These are phyloP conservation scores for Clostera curtula DNA, from an alignment of 2,888 invertebrate genomes.

Conservation along the genomic window DNA sequence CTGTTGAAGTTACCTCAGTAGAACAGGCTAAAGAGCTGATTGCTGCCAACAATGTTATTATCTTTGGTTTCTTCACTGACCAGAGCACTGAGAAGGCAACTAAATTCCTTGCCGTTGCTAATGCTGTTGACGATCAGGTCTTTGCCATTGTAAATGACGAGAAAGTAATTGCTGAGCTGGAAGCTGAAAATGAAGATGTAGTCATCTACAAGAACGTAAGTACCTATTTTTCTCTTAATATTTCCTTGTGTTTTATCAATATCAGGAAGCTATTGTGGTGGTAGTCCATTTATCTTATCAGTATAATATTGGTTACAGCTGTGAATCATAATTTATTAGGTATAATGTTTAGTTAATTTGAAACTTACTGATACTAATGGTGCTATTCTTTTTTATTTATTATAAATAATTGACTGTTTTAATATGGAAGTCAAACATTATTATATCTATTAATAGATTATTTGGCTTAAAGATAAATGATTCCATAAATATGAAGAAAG, in stretches of 20 bases:
- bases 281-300: too few species aligned
- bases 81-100: constrained; percentile 86
- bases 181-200: constrained; percentile 85
- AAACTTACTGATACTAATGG: too few species aligned
- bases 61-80: constrained; percentile 94
- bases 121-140: constrained; percentile 87
- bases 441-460: too few species aligned
- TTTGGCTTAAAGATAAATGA: too few species aligned
- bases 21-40: constrained; percentile 90
- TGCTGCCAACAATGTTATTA: constrained; percentile 85
- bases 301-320: too few species aligned
- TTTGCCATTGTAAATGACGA: constrained; percentile 91
- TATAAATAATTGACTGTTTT: too few species aligned
- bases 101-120: constrained; percentile 87
- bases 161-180: constrained; percentile 85
- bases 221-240: constrained; percentile 9
- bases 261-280: too few species aligned
- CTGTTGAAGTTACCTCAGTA: constrained; percentile 83
- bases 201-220: constrained; percentile 93
- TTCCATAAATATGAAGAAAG: too few species aligned
- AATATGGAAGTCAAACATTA: too few species aligned
- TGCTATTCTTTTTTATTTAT: too few species aligned
- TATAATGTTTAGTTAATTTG: too few species aligned
- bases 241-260: background rate
- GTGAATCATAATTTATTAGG: too few species aligned